Base-by-base conservation (phyloP, 37 sponge, comb jelly and placozoan species). In the Axinella damicornis region DNA sequence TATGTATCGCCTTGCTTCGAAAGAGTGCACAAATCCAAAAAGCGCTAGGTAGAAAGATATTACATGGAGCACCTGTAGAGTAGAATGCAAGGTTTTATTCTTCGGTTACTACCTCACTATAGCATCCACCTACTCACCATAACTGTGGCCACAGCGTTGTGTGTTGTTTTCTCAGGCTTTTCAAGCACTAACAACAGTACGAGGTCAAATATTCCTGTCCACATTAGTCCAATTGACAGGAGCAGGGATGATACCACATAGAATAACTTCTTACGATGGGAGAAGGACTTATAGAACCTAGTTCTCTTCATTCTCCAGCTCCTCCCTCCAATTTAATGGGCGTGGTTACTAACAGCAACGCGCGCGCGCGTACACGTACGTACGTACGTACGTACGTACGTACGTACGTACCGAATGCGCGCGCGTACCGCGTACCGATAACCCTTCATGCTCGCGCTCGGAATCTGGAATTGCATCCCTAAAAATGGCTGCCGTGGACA, bases 31-130 rank as follows among this genome's bases (percentile, higher is more conserved):
- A 24, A 70, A 70, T 34, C 82, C 82, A 57, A 79, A 58, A 5
- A 81, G 25, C 2, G 82, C 53, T 16, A 81, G 58, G 27, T 56
- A 81, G 38, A 81, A 81, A 2, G 82, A 56, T 32, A 81, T 18
- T 39, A 19, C 27, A 60, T 81, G 82, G 20, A 81, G 37, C 17
- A 69, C 27, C 82, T 81, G 71, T 36, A 19, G 22, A 54, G 9
- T 5, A 76, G 31, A 31, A 20, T 6, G 38, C 1, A 53, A 20
- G 25, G 2, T 40, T 2, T 27, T 5, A 67, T 16, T 5, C 25
- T 54, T 2, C 57, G 20, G 19, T 13, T 46, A 9, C 46, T 46
- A 12, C 9, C 9, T 9, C 4, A 12, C 6, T 9, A 46, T 12
- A 4, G 9, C 46, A 46, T 4, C 9, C 46, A 46, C 9, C 46